Evolutionary conservation across 2,113 vertebrate genomes (phyloP).

Genomic region (Prochilodus magdalenae): DNA sequence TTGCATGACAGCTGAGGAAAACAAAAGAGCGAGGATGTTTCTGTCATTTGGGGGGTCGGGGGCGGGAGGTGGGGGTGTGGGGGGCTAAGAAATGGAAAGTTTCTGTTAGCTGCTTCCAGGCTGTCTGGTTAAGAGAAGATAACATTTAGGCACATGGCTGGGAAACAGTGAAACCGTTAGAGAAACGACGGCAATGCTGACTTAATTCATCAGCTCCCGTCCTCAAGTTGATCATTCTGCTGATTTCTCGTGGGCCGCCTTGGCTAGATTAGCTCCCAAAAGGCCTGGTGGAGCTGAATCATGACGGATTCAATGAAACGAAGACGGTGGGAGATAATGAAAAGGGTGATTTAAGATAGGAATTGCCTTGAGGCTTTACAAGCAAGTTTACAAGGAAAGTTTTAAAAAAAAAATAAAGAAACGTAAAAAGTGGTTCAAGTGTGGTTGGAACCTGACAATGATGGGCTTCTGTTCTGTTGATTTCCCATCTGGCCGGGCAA

Average conservation of each 20-base stretch:
- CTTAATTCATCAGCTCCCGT: slow-evolving; percentile 30
- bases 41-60: background rate
- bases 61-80: too few species aligned
- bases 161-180: background rate
- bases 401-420: too few species aligned
- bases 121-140: slow-evolving; percentile 2
- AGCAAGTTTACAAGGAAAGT: too few species aligned
- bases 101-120: background rate
- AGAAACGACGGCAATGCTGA: slow-evolving; percentile 32
- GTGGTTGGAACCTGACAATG: background rate
- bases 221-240: slow-evolving; percentile 21
- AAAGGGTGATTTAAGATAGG: slow-evolving; percentile 15
- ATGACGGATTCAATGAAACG: slow-evolving; percentile 31
- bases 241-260: slow-evolving; percentile 22
- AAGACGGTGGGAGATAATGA: slow-evolving; percentile 13
- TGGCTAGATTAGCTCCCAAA: slow-evolving; percentile 4
- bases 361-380: background rate
- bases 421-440: background rate
- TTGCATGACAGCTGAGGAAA: background rate
- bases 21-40: background rate
- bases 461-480: background rate
- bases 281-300: slow-evolving; percentile 16
- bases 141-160: slow-evolving; percentile 5
- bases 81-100: background rate
- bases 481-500: background rate